phyloP scores from a whole-genome alignment of 2,113 vertebrate species.

The Athene noctua region DNA sequence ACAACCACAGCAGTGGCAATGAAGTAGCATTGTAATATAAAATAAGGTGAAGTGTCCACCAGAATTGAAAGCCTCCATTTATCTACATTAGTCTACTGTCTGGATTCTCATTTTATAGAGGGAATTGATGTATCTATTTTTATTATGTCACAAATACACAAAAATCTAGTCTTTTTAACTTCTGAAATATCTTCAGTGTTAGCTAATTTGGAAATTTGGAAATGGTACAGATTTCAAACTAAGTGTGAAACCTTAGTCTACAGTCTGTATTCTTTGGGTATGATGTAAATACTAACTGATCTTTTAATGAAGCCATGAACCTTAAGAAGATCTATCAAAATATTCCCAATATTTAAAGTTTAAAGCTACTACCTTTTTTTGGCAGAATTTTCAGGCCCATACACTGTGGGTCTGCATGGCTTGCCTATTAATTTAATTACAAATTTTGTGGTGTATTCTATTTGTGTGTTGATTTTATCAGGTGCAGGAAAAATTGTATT shows the following conservation, averaged over 20 bases:
- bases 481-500: background rate
- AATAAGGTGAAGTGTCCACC: background rate
- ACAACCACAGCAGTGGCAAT: conserved; percentile 4
- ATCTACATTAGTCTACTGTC: background rate
- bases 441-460: background rate
- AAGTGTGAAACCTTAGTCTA: background rate
- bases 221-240: background rate
- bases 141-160: background rate
- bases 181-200: background rate
- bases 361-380: background rate
- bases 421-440: background rate
- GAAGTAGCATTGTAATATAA: conserved; percentile 25
- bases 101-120: background rate
- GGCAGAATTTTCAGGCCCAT: background rate
- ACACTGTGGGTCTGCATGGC: background rate
- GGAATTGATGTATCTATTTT: background rate
- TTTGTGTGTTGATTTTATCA: background rate
- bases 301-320: background rate
- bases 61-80: background rate
- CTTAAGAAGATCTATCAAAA: background rate
- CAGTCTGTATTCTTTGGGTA: background rate
- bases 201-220: background rate
- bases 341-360: background rate
- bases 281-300: background rate
- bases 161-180: background rate